phyloP scores from a whole-genome alignment of 2,113 vertebrate genomes.

The Eclectus roratus region DNA sequence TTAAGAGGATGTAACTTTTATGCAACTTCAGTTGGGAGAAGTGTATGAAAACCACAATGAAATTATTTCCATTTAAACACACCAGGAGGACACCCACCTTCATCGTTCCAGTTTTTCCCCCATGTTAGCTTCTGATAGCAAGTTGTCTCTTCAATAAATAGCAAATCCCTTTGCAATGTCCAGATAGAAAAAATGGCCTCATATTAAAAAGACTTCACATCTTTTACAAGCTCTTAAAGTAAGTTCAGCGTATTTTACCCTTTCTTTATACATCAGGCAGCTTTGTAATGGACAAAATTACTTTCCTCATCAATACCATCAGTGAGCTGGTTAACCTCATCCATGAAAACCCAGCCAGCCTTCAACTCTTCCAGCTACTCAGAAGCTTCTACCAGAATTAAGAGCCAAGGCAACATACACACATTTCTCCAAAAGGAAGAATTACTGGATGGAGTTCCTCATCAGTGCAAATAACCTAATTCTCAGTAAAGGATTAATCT shows the following conservation, averaged over 20 bases:
- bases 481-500: not conserved
- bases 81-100: not conserved
- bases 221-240: not conserved
- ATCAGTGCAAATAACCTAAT: not conserved
- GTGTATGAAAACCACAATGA: not conserved
- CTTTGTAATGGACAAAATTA: not conserved
- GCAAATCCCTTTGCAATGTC: not conserved
- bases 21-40: not conserved
- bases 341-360: not conserved
- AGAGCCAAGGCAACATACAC: not conserved
- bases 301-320: not conserved
- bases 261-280: not conserved
- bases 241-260: not conserved
- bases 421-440: not conserved
- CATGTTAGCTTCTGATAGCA: not conserved
- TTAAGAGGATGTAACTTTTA: not conserved
- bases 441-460: not conserved
- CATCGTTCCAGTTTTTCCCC: not conserved
- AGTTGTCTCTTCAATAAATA: not conserved
- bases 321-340: not conserved
- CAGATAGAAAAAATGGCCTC: not conserved
- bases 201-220: not conserved
- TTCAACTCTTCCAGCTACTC: not conserved
- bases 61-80: not conserved
- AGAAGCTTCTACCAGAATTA: not conserved